Percentiles rank a stretch among this genome's conserved stretches.
Conservation (phyloP, 1,140 invertebrate species). For the Sipha flava region DNA sequence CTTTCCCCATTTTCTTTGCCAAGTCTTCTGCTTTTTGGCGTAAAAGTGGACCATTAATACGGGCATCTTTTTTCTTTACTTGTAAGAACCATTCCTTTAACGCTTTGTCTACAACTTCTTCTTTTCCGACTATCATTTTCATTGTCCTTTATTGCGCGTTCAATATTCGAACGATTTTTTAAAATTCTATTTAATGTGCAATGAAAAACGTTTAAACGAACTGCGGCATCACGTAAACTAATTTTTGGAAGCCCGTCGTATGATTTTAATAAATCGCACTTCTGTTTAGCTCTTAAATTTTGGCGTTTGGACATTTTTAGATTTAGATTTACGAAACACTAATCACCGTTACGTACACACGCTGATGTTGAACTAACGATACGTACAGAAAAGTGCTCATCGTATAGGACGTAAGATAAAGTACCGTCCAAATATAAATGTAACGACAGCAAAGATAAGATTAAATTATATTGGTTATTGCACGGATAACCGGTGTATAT, state of each 20-base stretch:
- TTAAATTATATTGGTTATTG: not conserved
- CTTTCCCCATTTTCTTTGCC: not conserved
- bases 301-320: not conserved
- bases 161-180: slow-evolving; percentile 13
- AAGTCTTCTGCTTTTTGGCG: not conserved
- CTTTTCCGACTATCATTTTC: slow-evolving; percentile 7
- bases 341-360: not conserved
- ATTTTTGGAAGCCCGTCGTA: not conserved
- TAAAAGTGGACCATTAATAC: not conserved
- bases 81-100: slow-evolving; percentile 3
- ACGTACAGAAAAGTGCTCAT: not conserved
- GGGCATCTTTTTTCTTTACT: not conserved
- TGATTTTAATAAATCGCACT: not conserved
- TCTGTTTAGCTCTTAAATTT: not conserved
- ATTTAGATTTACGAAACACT: not conserved
- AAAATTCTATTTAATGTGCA: not conserved
- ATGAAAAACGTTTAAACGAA: not conserved
- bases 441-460: not conserved
- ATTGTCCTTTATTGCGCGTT: not conserved
- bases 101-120: slow-evolving; percentile 4
- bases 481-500: not conserved
- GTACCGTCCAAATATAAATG: no score
- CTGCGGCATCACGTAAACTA: not conserved
- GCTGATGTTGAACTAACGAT: not conserved
- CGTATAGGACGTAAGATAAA: not conserved